Conservation (phyloP, 2,113 vertebrate species). For the Brachyhypopomus occidentalis region DNA sequence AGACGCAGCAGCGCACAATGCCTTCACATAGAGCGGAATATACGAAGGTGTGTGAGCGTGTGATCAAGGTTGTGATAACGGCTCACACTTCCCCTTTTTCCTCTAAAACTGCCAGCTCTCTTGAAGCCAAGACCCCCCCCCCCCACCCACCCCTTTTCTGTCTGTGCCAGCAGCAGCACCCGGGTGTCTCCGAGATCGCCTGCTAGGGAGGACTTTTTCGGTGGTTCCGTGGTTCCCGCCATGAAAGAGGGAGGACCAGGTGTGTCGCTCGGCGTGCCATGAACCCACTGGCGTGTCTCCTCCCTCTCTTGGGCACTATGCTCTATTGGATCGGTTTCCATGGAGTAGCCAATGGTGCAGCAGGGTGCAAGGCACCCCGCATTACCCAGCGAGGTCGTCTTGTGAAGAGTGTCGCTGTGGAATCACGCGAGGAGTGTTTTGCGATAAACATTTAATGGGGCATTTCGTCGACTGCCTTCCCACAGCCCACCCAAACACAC, state of each 20-base stretch:
- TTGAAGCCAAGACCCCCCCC: neutral
- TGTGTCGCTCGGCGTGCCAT: conserved; percentile 22
- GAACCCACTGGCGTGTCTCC: conserved; percentile 7
- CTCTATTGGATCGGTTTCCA: conserved; percentile 53
- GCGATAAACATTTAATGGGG: conserved; percentile 54
- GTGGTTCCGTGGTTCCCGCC: neutral
- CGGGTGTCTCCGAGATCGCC: neutral
- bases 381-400: conserved; percentile 55
- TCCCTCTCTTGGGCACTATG: neutral
- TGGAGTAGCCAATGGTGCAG: conserved; percentile 50
- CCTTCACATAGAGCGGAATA: neutral
- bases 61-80: neutral
- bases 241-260: conserved; percentile 23
- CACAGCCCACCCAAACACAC: conserved; percentile 25
- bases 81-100: conserved; percentile 18
- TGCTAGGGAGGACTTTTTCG: neutral
- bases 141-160: neutral
- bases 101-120: conserved; percentile 23
- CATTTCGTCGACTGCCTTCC: conserved; percentile 31
- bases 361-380: conserved; percentile 40
- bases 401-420: conserved; percentile 17
- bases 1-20: no score
- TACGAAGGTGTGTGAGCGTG: neutral
- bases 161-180: neutral
- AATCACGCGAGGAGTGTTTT: conserved; percentile 21